Conservation (phyloP, 2,113 vertebrate genomes). For the Piprites chloris region DNA sequence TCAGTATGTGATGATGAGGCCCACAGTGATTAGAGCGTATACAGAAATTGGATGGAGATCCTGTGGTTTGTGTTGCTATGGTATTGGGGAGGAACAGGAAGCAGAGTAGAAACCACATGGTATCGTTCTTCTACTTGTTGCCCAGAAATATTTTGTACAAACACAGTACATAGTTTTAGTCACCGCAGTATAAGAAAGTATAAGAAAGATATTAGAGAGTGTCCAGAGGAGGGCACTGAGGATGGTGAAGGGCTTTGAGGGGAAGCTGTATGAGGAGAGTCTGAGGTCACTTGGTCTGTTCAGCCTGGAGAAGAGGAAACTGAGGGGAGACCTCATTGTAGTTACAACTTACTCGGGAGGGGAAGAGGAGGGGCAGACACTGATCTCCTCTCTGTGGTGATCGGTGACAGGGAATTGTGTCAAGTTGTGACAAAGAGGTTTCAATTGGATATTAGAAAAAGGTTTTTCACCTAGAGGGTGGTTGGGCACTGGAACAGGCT, state of each 20-base stretch:
- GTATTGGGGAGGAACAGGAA: neutral
- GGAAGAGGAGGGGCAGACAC: neutral
- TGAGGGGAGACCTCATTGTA: neutral
- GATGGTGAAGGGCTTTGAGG: neutral
- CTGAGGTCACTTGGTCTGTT: neutral
- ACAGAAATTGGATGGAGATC: rapidly evolving
- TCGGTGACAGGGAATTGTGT: neutral
- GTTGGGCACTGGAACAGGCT: neutral
- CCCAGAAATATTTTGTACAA: neutral
- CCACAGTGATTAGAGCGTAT: rapidly evolving
- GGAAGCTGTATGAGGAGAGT: neutral
- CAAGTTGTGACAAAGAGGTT: neutral
- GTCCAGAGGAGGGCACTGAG: neutral
- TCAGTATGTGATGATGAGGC: rapidly evolving
- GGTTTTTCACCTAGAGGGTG: neutral
- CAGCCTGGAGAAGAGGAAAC: neutral
- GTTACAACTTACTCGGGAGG: neutral
- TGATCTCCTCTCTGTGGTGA: neutral
- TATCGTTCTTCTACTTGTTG: rapidly evolving
- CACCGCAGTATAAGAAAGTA: neutral
- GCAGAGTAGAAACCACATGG: neutral
- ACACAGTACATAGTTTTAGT: neutral
- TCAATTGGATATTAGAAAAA: neutral
- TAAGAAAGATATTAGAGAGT: neutral
- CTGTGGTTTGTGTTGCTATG: neutral